Evolutionary conservation across 2,113 vertebrate genomes (phyloP), one percentile per base, ranked within the genome.

Genomic region (Pachycephala philippinensis): DNA sequence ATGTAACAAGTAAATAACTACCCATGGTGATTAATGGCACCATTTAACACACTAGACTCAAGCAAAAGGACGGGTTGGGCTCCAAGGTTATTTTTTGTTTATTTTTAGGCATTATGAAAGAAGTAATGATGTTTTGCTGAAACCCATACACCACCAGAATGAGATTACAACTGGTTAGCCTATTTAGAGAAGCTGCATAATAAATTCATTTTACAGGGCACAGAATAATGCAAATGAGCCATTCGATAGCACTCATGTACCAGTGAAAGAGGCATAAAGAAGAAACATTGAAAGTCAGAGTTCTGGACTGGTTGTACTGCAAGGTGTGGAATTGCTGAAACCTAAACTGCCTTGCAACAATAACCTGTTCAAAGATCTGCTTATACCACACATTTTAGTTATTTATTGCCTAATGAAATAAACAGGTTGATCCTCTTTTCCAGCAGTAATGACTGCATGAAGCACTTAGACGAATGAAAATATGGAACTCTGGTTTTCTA

Each of bases 131-230:
- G 54, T 93, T 94, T 84, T 88, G 28, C 69, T 87, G 85, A 90
- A 97, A 84, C 79, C 28, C 83, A 64, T 93, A 83, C 60, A 75
- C 39, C 26, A 53, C 52, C 10, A 1, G 57, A 96, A 96, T 91
- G 80, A 96, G 90, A 94, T 95, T 95, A 92, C 88, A 95, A 69
- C 76, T 92, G 90, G 87, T 89, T 96, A 93, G 94, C 84, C 94
- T 94, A 35, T 97, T 96, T 89, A 93, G 74, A 85, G 91, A 85
- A 79, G 87, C 89, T 69, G 66, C 57, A 84, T 92, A 95, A 96
- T 95, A 97, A 96, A 95, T 96, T 94, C 63, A 85, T 95, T 96
- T 95, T 94, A 94, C 91, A 84, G 91, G 77, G 86, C 49, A 91
- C 72, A 83, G 93, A 97, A 72, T 91, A 97, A 95, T 84, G 77